Percentiles rank a stretch among this genome's conserved stretches.
phyloP scores from a whole-genome alignment of 2,113 vertebrate genomes.

The Hiodon tergisus region DNA sequence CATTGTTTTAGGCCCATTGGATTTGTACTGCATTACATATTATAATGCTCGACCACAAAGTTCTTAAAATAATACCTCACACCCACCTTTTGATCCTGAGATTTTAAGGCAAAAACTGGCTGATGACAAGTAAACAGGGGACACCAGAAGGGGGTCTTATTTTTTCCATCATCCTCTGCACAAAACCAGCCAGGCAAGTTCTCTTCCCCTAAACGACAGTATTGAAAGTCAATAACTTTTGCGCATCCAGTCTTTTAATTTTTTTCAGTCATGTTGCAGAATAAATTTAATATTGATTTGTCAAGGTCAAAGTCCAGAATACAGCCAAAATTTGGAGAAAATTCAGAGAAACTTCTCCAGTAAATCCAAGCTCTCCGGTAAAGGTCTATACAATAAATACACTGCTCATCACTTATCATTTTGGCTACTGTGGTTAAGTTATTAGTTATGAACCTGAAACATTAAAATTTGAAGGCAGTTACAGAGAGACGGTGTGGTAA shows the following conservation, averaged over 20 bases:
- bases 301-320: not conserved
- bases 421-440: no score
- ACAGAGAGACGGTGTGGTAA: no score
- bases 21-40: not conserved
- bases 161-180: conserved; percentile 73
- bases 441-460: no score
- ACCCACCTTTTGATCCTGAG: conserved; percentile 55
- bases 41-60: not conserved
- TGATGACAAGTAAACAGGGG: conserved; percentile 71
- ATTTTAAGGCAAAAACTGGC: conserved; percentile 66
- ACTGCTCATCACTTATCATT: no score
- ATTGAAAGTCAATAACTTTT: not conserved
- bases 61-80: not conserved
- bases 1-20: no score
- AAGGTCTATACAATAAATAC: no score
- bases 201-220: conserved; percentile 65
- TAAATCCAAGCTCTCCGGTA: no score
- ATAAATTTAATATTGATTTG: not conserved
- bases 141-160: conserved; percentile 73
- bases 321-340: not conserved
- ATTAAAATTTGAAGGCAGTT: no score
- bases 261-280: not conserved
- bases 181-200: conserved; percentile 80
- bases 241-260: not conserved
- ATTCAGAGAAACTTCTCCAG: no score